These are phyloP conservation scores for Phymorhynchus buccinoides DNA, from an alignment of 1,140 invertebrate species.

Conservation along the genomic window DNA sequence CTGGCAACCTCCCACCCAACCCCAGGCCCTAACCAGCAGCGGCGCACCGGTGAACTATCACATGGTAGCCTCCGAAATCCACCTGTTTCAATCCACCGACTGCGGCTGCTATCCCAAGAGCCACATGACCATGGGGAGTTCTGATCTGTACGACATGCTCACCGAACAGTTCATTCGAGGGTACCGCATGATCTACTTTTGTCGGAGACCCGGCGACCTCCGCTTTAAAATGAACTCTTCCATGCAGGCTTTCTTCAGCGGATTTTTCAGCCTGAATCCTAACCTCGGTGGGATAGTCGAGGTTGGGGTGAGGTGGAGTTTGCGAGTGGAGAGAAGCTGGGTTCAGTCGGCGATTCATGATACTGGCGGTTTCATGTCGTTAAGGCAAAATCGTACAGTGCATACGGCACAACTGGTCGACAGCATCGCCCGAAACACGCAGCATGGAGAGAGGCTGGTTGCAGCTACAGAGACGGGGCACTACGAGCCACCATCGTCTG, in stretches of 20 bases:
- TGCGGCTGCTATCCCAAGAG: neutral
- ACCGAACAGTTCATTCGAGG: neutral
- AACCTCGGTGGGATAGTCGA: neutral
- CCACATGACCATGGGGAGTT: neutral
- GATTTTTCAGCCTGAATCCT: neutral
- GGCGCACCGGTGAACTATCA: neutral
- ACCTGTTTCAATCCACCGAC: neutral
- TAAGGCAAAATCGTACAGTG: neutral
- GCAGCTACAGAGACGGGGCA: neutral
- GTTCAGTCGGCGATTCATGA: neutral
- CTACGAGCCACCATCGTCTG: neutral
- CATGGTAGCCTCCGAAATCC: neutral
- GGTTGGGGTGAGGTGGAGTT: neutral
- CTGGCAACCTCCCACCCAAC: neutral
- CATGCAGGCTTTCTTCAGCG: neutral
- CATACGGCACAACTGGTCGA: neutral
- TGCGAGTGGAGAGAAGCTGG: conserved; percentile 17
- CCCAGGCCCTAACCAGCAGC: too few species aligned
- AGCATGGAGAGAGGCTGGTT: conserved; percentile 7
- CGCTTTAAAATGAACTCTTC: neutral
- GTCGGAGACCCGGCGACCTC: neutral
- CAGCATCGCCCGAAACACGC: conserved; percentile 23
- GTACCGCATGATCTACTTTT: conserved; percentile 11
- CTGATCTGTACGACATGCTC: neutral
- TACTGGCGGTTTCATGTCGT: neutral